Percentiles rank a stretch among this genome's conserved stretches.
phyloP scores from a whole-genome alignment of 2,113 vertebrate genomes.

The Oncorhynchus tshawytscha region DNA sequence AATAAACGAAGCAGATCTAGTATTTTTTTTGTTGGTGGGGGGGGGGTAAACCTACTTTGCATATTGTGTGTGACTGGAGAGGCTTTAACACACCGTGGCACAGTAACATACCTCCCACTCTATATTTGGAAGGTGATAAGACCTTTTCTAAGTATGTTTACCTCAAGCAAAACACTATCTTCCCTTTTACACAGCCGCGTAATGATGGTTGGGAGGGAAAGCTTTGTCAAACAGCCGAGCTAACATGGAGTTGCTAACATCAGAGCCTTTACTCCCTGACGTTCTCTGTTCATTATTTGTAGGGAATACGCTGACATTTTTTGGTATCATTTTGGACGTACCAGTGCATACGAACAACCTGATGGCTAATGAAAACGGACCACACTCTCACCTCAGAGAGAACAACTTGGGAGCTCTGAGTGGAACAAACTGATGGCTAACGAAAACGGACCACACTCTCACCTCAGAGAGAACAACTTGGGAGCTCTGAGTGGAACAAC shows the following conservation, averaged over 20 bases:
- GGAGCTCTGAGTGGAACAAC: slow-evolving; percentile 18
- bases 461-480: slow-evolving; percentile 17
- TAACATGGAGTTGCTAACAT: slow-evolving; percentile 19
- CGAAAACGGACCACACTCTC: slow-evolving; percentile 40
- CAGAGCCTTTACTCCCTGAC: slow-evolving; percentile 7
- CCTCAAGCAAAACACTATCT: too few species aligned
- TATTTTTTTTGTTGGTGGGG: too few species aligned
- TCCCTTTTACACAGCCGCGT: too few species aligned
- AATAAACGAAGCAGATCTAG: too few species aligned
- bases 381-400: slow-evolving; percentile 28
- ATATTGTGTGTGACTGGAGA: too few species aligned
- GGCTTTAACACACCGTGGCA: too few species aligned
- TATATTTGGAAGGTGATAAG: too few species aligned
- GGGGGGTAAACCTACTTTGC: too few species aligned
- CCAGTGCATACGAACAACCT: background rate
- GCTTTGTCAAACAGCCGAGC: slow-evolving; percentile 15
- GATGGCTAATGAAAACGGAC: slow-evolving; percentile 41
- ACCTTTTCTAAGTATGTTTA: too few species aligned
- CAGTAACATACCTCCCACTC: too few species aligned
- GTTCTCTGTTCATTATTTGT: slow-evolving; percentile 8
- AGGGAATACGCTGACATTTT: too few species aligned
- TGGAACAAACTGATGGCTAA: slow-evolving; percentile 33
- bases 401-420: slow-evolving; percentile 9
- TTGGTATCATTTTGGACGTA: too few species aligned
- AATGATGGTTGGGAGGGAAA: slow-evolving; percentile 15